Conservation (phyloP, 2,113 vertebrate species). For the Podocnemis expansa region DNA sequence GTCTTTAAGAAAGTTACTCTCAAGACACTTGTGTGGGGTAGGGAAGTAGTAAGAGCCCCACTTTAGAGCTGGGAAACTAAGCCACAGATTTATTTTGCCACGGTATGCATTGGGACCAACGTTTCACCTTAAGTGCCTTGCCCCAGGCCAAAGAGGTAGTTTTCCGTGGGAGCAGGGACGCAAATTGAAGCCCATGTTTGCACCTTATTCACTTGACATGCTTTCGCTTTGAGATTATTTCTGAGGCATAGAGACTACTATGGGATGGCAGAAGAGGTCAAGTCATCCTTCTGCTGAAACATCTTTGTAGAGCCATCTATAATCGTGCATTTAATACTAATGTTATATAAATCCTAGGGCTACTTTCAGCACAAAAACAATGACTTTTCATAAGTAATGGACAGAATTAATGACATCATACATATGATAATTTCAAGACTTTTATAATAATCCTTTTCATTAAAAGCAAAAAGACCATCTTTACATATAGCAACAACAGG, state of each 20-base stretch:
- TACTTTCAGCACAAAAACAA: not conserved
- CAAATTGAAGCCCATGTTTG: not conserved
- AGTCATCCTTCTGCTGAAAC: not conserved
- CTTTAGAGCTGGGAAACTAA: not conserved
- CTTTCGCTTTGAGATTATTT: not conserved
- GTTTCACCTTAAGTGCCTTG: not conserved
- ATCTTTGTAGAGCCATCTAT: not conserved
- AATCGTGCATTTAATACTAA: not conserved
- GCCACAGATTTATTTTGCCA: not conserved
- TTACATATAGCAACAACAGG: not conserved
- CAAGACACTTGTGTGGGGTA: not conserved
- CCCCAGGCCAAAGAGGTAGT: not conserved
- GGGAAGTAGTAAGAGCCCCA: not conserved
- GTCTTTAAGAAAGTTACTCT: not conserved
- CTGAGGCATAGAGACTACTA: not conserved
- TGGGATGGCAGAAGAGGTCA: not conserved
- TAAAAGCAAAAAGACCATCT: not conserved
- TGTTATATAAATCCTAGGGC: not conserved
- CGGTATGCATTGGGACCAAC: not conserved
- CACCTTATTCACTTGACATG: not conserved
- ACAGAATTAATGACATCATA: not conserved
- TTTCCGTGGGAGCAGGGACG: rapidly evolving
- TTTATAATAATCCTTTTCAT: not conserved
- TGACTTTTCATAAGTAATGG: not conserved
- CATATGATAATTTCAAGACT: not conserved